These are phyloP conservation scores for Bombus sylvicola DNA, from an alignment of 1,140 invertebrate genomes.

Conservation along the genomic window DNA sequence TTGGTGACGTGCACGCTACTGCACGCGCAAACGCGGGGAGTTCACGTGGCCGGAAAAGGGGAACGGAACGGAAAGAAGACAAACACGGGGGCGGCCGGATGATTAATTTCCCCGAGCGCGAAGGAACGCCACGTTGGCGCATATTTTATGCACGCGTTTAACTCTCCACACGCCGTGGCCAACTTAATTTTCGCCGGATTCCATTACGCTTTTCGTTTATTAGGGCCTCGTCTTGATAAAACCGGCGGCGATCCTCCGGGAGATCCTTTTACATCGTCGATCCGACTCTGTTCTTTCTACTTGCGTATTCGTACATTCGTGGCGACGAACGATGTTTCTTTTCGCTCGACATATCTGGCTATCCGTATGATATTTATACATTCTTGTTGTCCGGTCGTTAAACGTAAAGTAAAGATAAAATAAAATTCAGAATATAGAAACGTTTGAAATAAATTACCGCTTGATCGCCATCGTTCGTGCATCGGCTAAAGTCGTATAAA, in stretches of 20 bases:
- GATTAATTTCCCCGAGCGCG: slow-evolving; percentile 66
- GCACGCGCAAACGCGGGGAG: background rate
- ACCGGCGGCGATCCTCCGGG: slow-evolving; percentile 10
- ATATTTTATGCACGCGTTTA: slow-evolving; percentile 74
- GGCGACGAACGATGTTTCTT: too few species aligned
- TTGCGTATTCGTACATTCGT: too few species aligned
- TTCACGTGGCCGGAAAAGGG: too few species aligned
- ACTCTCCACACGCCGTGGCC: slow-evolving; percentile 60
- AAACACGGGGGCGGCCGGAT: slow-evolving; percentile 57
- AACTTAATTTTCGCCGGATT: slow-evolving; percentile 75
- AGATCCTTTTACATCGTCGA: background rate
- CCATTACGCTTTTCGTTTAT: slow-evolving; percentile 70
- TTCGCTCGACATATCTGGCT: accelerated
- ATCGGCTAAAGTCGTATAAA: accelerated
- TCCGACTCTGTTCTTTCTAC: background rate
- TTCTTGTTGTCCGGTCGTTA: too few species aligned
- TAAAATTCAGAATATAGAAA: too few species aligned
- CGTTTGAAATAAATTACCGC: too few species aligned
- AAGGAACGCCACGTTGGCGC: slow-evolving; percentile 37
- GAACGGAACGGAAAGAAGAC: slow-evolving; percentile 58
- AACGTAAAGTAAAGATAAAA: too few species aligned
- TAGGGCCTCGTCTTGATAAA: slow-evolving; percentile 52
- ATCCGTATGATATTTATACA: too few species aligned
- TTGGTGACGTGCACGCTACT: slow-evolving; percentile 28
- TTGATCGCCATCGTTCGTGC: too few species aligned